phyloP scores from a whole-genome alignment of 2,113 vertebrate species.

The Nestor notabilis region DNA sequence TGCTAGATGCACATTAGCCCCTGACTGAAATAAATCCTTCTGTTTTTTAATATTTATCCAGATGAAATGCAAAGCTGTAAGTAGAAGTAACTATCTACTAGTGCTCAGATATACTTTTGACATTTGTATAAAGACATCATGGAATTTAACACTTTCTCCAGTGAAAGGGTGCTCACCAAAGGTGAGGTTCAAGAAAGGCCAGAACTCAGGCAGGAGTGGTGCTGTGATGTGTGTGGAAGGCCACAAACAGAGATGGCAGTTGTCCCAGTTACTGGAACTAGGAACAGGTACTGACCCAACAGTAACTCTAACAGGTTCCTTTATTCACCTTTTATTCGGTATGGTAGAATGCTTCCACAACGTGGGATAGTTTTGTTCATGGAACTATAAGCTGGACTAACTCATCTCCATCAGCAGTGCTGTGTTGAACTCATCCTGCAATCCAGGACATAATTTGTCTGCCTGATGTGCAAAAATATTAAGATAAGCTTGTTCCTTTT shows the following conservation, averaged over 20 bases:
- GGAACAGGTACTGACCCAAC: not conserved
- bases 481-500: not conserved
- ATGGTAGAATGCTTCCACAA: not conserved
- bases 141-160: not conserved
- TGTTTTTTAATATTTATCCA: not conserved
- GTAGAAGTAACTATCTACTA: not conserved
- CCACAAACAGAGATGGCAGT: not conserved
- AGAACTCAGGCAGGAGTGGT: not conserved
- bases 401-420: not conserved
- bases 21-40: not conserved
- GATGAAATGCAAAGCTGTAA: not conserved
- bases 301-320: not conserved
- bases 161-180: not conserved
- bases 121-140: not conserved
- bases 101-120: not conserved
- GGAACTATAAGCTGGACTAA: not conserved
- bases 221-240: not conserved
- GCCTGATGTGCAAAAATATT: not conserved
- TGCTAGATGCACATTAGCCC: not conserved
- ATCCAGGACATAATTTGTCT: not conserved
- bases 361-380: not conserved
- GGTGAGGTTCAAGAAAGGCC: accelerated
- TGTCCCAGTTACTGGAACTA: not conserved
- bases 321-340: not conserved
- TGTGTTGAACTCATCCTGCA: not conserved